phyloP scores from a whole-genome alignment of 2,113 vertebrate species.

The Epinephelus moara region DNA sequence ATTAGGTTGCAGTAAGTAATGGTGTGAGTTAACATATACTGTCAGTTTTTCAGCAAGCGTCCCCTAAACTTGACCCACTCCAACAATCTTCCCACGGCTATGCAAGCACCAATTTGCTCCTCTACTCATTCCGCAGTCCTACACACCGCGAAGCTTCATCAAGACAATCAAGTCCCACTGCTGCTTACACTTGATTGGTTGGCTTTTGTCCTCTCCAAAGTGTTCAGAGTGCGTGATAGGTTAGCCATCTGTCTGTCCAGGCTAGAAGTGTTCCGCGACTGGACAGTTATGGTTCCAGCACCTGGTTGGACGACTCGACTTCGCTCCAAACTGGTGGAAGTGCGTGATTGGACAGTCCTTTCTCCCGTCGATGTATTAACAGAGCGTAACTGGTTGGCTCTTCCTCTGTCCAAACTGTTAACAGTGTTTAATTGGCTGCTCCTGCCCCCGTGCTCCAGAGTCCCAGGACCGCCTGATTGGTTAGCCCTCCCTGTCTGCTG shows the following conservation, averaged over 20 bases:
- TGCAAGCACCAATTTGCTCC: conserved; percentile 12
- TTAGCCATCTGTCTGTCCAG: conserved; percentile 79
- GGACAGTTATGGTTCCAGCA: conserved; percentile 50
- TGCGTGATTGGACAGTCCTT: conserved; percentile 71
- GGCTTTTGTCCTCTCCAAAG: conserved; percentile 79
- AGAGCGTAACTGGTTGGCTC: conserved; percentile 60
- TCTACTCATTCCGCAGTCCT: background rate
- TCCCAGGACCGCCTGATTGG: conserved; percentile 56
- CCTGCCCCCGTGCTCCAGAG: conserved; percentile 35
- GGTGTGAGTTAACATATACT: conserved; percentile 54
- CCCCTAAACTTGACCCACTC: conserved; percentile 19
- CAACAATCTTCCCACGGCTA: conserved; percentile 71
- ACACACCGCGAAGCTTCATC: background rate
- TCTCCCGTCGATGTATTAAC: conserved; percentile 62
- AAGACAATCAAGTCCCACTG: conserved; percentile 56
- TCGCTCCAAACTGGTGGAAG: conserved; percentile 76
- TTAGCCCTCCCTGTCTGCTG: conserved; percentile 65
- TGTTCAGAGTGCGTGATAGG: conserved; percentile 68
- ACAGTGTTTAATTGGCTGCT: conserved; percentile 75
- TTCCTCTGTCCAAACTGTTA: conserved; percentile 78
- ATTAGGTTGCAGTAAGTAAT: conserved; percentile 59
- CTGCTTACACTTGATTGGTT: conserved; percentile 66
- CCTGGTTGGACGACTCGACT: conserved; percentile 67
- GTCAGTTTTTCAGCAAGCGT: conserved; percentile 20
- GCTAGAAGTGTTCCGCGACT: conserved; percentile 76